Base-by-base conservation (phyloP, 2,888 invertebrate species). In the Habroteleia sp. region DNA sequence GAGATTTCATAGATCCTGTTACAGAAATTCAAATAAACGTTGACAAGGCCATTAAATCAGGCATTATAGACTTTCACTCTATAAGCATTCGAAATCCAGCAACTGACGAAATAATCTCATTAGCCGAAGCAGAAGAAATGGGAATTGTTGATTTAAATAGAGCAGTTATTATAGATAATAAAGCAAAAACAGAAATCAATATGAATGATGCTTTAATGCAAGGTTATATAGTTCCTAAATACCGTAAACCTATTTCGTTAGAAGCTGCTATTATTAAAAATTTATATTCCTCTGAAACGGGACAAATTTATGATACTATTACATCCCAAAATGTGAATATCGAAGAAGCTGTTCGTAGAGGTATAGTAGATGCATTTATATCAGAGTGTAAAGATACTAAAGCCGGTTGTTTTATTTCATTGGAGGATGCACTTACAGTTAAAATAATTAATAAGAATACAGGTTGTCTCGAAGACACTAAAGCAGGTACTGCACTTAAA, bases 71-170 rank as follows among this genome's bases (percentile, higher is more conserved):
- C 89, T 92, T 94, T 29, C 93, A 94, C 86, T 93, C 95, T 2
- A 90, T 96, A 37, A 91, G 93, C 13, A 92, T 96, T 73, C 92
- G 92, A 84, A 92, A 95, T 87, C 94, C 95, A 2, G 91, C 91
- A 72, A 93, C 93, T 78, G 93, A 94, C 84, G 94, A 95, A 89
- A 90, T 93, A 29, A 91, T 96, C 74, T 92, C 95, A 14, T 89
- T 97, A 80, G 92, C 93, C 76, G 95, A 96, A 89, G 96, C 97
- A 63, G 91, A 95, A 68, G 94, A 96, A 85, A 91, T 91, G 68
- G 94, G 94, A 56, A 91, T 95, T 78, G 92, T 97, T 71, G 93
- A 96, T 89, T 91, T 95, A 76, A 91, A 92, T 79, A 91, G 92
- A 74, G 95, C 94, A 31, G 89, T 93, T 20, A 91, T 95, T 35